phyloP scores from a whole-genome alignment of 35 echinoderm and acorn worm genomes.

The Diadema setosum region DNA sequence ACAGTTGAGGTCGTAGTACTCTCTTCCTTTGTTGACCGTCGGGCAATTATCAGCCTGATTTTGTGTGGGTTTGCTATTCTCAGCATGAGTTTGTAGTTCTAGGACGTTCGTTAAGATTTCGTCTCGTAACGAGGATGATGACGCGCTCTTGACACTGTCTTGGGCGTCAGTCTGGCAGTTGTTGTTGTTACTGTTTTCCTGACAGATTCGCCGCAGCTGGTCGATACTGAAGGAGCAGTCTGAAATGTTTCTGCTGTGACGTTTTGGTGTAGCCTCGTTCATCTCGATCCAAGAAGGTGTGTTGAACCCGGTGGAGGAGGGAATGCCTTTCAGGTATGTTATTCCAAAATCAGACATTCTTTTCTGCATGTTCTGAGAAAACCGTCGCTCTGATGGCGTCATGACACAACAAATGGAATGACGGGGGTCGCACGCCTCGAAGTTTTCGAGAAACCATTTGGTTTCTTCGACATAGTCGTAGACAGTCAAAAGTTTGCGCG shows the following conservation, averaged over 20 bases:
- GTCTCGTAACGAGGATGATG: too few relatives aligned
- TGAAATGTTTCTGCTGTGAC: conserved; percentile 13
- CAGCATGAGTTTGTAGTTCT: too few relatives aligned
- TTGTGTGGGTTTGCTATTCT: too few relatives aligned
- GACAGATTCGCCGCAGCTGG: background rate
- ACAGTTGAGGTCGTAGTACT: too few relatives aligned
- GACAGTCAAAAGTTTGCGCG: background rate
- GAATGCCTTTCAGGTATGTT: background rate
- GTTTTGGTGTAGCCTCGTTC: background rate
- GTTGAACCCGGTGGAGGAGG: background rate
- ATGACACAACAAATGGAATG: background rate
- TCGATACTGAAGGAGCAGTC: background rate
- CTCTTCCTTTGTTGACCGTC: too few relatives aligned
- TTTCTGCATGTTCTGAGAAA: conserved; percentile 5
- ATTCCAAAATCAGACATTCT: background rate
- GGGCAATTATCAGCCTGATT: too few relatives aligned
- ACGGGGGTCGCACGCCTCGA: background rate
- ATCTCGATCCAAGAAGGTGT: background rate
- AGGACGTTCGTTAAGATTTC: too few relatives aligned
- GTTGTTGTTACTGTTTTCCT: background rate
- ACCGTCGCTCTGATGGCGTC: background rate
- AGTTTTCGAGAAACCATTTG: conserved; percentile 16
- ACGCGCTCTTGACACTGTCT: too few relatives aligned
- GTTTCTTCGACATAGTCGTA: conserved; percentile 14
- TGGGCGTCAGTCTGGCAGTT: too few relatives aligned